Base-by-base conservation (phyloP, 2,888 invertebrate genomes). In the Lasius platythorax region DNA sequence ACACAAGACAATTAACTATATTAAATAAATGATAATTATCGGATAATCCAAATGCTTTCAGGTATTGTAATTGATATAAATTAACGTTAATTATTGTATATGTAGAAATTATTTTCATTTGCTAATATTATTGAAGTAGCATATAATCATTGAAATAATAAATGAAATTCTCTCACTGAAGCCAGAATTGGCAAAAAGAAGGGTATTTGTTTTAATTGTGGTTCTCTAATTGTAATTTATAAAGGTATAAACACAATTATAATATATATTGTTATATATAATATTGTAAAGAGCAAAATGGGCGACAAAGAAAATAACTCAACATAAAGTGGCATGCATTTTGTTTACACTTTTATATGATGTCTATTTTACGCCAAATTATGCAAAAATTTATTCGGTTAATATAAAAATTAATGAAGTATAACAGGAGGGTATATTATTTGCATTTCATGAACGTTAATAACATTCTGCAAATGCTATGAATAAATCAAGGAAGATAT, bases 21-120 rank as follows among this genome's bases (percentile, higher is more conserved):
- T 23, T 33, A 79, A 61, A 79, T 73, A 46, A 73, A 74, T 79
- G n/a, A 72, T 46, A 73, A 61, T 74, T 61, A 74, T 61, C 33
- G 33, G 11, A 74, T 74, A 81, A 74, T 74, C 12, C 33, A 9
- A 73, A n/a, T 28, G 12, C 46, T 61, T 74, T 46, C 23, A 46
- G 4, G 18, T 50, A 46, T 73, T 73, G 37, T 28, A 81, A 81
- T 33, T 61, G 18, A 58, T 79, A 79, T 46, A 72, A 74, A 81
- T 74, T 74, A 73, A 61, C 61, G 12, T 81, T 43, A 8, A 67
- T 43, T 67, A 53, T 79, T 81, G 8, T 53, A 53, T n/a, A 53
- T 53, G 61, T 46, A 46, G 74, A 74, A 81, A 73, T 79, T 74
- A 61, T 61, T 61, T 61, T 37, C 79, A 66, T 46, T 81, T 46